These are phyloP conservation scores for Plutomurus gul DNA, from an alignment of 1,140 invertebrate genomes.

Conservation along the genomic window DNA sequence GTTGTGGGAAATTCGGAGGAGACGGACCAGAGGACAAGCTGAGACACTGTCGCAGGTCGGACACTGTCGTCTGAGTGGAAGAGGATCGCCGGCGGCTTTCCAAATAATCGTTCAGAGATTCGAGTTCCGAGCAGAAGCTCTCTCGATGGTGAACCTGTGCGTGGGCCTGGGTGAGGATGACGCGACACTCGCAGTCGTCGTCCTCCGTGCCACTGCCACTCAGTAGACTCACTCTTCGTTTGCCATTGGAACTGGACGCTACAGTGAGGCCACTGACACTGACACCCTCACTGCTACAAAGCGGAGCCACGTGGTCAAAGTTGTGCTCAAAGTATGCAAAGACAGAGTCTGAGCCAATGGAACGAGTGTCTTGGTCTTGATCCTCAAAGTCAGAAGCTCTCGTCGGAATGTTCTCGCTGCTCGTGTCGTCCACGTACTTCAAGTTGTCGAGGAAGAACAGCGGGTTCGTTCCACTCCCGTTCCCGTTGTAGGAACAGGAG, in stretches of 20 bases:
- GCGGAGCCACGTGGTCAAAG: conserved; percentile 38
- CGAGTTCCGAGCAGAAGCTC: conserved; percentile 48
- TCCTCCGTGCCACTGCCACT: conserved; percentile 33
- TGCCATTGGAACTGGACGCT: not conserved
- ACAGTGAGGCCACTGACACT: not conserved
- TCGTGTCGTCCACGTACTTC: conserved; percentile 53
- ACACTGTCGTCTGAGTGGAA: conserved; percentile 51
- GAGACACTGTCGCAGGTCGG: conserved; percentile 47
- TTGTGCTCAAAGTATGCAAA: conserved; percentile 44
- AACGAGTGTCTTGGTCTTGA: conserved; percentile 40
- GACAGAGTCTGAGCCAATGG: conserved; percentile 52
- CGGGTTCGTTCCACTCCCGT: not conserved
- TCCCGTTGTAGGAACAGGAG: not conserved
- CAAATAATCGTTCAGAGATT: conserved; percentile 50
- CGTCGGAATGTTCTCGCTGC: conserved; percentile 53
- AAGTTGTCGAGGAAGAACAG: conserved; percentile 48
- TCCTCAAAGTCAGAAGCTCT: conserved; percentile 45
- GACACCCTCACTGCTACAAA: not conserved
- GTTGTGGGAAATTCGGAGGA: not conserved
- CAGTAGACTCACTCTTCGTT: not conserved
- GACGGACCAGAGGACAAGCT: not conserved
- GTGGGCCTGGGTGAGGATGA: conserved; percentile 37
- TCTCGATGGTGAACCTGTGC: conserved; percentile 51
- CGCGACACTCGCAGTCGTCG: conserved; percentile 37
- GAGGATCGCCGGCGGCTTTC: conserved; percentile 44